Base-by-base conservation (phyloP, 2,888 invertebrate genomes). In the Caenorhabditis zanzibari region DNA sequence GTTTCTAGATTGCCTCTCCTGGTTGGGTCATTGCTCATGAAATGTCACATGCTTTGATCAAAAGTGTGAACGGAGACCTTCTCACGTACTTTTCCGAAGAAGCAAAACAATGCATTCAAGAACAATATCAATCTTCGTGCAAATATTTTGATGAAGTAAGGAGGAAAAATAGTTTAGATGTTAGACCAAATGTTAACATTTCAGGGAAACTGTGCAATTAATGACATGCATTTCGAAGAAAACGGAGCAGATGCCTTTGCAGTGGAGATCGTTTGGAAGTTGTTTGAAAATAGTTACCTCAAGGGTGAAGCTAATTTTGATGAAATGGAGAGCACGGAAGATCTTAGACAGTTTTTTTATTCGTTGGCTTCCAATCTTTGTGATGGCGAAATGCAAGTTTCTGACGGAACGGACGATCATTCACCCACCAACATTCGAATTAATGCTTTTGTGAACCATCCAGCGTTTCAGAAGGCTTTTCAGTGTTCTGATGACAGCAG, bases 401-500 rank as follows among this genome's bases (percentile, higher is more conserved):
- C 0, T 2, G 14, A 16, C 6, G 0, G 0, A 7, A 24, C 14
- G 26, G 66, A 66, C 22, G 16, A 32, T 14, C 75, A 66, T 58
- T n/a, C 75, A n/a, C 24, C 58, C 0, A 0, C 0, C 0, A 64
- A 75, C 24, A 24, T 66, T 19, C 24, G 64, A 47, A 58, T 66
- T n/a, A 75, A 75, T 47, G 47, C 24, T 2, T 10, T 66, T 4
- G 75, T 41, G 0, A 44, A 75, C 5, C 75, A 75, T 66, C 75
- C 75, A 32, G 44, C 22, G 1, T 75, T 75, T 19, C 44, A 75
- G 38, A 41, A 58, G 26, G 75, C 75, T 10, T 75, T 75, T 32
- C 56, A 75, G 14, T 75, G 75, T 41, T 26, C 75, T 7, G 56
- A 44, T 28, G 35, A 75, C 26, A 58, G 58, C 26, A 22, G 75